Conservation (phyloP, 2,888 invertebrate genomes). For the Alentia gelatinosa region DNA sequence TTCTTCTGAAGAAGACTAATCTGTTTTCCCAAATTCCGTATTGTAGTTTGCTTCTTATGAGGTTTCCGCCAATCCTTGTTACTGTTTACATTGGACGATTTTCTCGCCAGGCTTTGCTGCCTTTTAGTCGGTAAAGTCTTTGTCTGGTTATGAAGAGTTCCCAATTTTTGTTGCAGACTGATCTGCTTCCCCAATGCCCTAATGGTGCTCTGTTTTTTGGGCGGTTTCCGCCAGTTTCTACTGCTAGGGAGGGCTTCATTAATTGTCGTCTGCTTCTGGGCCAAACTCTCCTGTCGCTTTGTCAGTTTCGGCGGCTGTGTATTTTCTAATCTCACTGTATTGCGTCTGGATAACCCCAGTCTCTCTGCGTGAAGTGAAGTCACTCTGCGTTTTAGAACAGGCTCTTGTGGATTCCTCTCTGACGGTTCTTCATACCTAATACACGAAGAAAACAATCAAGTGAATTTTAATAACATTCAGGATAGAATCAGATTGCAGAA, state of each 20-base stretch:
- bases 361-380: neutral
- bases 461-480: neutral
- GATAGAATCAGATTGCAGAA: no score
- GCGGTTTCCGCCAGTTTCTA: neutral
- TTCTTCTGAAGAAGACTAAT: neutral
- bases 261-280: neutral
- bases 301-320: neutral
- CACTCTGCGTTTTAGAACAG: neutral
- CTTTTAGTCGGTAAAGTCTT: neutral
- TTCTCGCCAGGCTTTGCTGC: neutral
- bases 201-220: neutral
- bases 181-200: neutral
- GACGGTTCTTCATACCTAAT: neutral
- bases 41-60: neutral
- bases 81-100: neutral
- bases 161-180: neutral
- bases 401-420: neutral
- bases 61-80: neutral
- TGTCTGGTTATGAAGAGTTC: neutral
- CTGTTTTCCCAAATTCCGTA: neutral
- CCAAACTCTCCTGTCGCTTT: slow-evolving; percentile 1
- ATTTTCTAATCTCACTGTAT: neutral
- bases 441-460: neutral
- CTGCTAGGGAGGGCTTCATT: neutral
- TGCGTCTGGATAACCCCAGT: neutral